Evolutionary conservation across 2,113 vertebrate species (phyloP), one percentile per base, ranked within the genome.

Genomic region (Semnornis frantzii): DNA sequence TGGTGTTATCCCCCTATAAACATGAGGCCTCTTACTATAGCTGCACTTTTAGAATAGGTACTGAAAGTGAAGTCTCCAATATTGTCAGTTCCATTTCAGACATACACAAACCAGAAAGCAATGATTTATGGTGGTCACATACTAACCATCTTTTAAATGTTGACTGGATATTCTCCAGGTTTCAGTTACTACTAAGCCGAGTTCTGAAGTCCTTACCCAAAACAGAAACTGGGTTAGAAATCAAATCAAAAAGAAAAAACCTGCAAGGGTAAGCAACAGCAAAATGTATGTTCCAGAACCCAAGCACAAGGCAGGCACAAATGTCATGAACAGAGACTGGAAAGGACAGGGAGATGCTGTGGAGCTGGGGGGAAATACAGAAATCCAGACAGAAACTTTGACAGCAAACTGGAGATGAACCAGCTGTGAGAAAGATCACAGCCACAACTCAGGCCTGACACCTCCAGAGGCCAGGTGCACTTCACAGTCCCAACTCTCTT

Each of bases 11-110:
- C 64, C 74, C 52, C 78, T 57, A 70, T 30, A 90, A 81, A 14
- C 7, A 1, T 78, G 3, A 89, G 17, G 42, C 31, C 60, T 95
- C 87, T 44, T 46, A 34, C 58, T 89, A 54, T 15, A 66, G 7
- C 78, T 76, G 73, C 0, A 0, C 21, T 63, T 92, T 85, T 89
- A 48, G 81, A 87, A 93, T 30, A 92, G 19, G 65, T 13, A 37
- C 57, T 91, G 60, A 63, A 89, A 80, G 44, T 33, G 92, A 82
- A 76, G 57, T 59, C 20, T 48, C 83, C 94, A 91, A 85, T 74
- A 80, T 71, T 70, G 68, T 2, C 33, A 62, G 23, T 80, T 87
- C 33, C 48, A 46, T 91, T 50, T 73, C 78, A 92, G 42, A 73
- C 42, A 91, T 2, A 60, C 23, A 90, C 19, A 80, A 83, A 80